Evolutionary conservation across 2,797 vertebrate species (phyloP).

Genomic region (Anabacerthia variegaticeps): DNA sequence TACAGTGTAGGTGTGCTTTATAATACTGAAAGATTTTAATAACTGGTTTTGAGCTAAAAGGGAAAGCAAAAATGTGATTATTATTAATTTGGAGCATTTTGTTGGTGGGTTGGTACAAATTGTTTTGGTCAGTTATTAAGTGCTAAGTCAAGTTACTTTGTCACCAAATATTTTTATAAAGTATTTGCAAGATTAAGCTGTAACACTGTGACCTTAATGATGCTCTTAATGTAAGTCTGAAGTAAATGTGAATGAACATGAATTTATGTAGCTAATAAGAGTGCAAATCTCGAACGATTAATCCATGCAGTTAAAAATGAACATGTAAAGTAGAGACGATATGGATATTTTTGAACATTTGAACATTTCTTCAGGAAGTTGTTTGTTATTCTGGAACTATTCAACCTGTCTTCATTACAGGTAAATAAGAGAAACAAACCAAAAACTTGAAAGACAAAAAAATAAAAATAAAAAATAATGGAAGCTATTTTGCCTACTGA

Average conservation of each 20-base stretch:
- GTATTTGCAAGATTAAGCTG: neutral
- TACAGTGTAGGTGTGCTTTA: neutral
- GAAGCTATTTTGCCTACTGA: neutral
- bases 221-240: neutral
- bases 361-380: neutral
- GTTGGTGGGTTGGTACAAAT: neutral
- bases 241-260: neutral
- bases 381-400: neutral
- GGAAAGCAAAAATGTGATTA: neutral
- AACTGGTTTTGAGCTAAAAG: neutral
- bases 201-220: neutral
- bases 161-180: neutral
- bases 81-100: neutral
- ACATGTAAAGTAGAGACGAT: neutral
- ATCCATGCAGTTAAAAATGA: neutral
- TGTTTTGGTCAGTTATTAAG: neutral
- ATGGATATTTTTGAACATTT: neutral
- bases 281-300: neutral
- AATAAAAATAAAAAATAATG: neutral
- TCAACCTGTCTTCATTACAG: neutral
- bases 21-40: neutral
- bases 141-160: neutral
- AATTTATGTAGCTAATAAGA: constrained; percentile 19
- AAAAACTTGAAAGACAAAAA: neutral
- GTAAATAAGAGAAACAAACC: neutral